phyloP scores from a whole-genome alignment of 2,797 vertebrate species.

The Enteromius afrohamiltoni region DNA sequence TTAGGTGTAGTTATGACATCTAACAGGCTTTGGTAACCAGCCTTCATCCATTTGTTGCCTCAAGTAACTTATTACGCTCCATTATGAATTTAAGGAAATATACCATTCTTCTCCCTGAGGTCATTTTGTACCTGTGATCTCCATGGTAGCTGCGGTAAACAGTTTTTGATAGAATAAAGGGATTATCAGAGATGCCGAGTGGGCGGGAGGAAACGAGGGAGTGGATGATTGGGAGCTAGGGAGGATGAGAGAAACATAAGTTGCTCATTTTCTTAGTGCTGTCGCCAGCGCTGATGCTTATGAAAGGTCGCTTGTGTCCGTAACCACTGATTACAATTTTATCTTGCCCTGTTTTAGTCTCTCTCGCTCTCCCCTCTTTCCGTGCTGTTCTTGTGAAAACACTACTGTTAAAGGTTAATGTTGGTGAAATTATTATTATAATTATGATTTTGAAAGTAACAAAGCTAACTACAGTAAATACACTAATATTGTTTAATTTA shows the following conservation, averaged over 20 bases:
- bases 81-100: background rate
- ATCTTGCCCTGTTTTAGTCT: background rate
- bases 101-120: background rate
- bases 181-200: background rate
- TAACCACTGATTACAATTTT: background rate
- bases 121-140: background rate
- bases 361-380: background rate
- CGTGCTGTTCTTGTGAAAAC: background rate
- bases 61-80: background rate
- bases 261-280: slow-evolving; percentile 22
- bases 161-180: background rate
- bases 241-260: slow-evolving; percentile 18
- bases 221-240: background rate
- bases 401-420: background rate
- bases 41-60: background rate
- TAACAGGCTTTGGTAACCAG: background rate
- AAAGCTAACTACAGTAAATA: too few species aligned
- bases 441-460: background rate
- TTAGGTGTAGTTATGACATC: background rate
- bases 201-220: slow-evolving; percentile 13
- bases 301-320: background rate
- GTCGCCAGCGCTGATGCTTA: background rate
- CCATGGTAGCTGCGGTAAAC: background rate
- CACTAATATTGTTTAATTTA: background rate
- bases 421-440: background rate